Percentiles rank a stretch among this genome's conserved stretches.
These are phyloP conservation scores for Drosophila vallismaia DNA, from an alignment of 2,888 invertebrate species.

Conservation along the genomic window DNA sequence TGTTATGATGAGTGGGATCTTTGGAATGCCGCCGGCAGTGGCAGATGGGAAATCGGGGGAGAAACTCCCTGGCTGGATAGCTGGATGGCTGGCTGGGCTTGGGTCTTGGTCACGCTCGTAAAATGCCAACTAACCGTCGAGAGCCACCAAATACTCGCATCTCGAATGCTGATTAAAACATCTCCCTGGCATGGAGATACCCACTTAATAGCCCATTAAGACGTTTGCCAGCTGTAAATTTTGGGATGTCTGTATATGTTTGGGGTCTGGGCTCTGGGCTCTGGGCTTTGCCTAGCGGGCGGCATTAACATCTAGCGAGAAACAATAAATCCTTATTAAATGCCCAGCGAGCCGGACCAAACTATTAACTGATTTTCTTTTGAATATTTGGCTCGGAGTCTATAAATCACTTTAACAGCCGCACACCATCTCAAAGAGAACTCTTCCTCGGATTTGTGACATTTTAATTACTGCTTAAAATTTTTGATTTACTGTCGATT, in stretches of 20 bases:
- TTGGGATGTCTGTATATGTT: constrained; percentile 23
- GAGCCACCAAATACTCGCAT: constrained; percentile 45
- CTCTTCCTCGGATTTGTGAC: constrained; percentile 65
- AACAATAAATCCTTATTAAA: constrained; percentile 79
- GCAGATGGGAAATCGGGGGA: constrained; percentile 19
- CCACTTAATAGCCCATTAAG: constrained; percentile 79
- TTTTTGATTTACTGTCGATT: constrained; percentile 62
- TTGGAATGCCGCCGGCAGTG: constrained; percentile 77
- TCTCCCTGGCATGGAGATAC: constrained; percentile 61
- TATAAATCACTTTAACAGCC: constrained; percentile 71
- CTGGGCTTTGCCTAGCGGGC: constrained; percentile 48
- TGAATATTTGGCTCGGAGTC: constrained; percentile 57
- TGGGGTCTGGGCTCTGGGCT: constrained; percentile 1
- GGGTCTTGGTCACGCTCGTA: constrained; percentile 68
- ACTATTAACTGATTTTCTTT: constrained; percentile 77
- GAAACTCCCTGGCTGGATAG: not conserved
- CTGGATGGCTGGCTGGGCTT: no score
- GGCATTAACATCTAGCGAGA: constrained; percentile 65
- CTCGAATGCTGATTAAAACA: constrained; percentile 69
- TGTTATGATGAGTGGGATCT: constrained; percentile 78
- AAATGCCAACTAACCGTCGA: constrained; percentile 76
- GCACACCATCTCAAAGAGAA: constrained; percentile 29
- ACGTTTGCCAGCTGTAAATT: constrained; percentile 67
- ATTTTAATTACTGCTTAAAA: constrained; percentile 72
- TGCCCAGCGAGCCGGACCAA: constrained; percentile 57